Evolutionary conservation across 1,140 invertebrate genomes (phyloP).

Genomic region (Magallana ariakensis): DNA sequence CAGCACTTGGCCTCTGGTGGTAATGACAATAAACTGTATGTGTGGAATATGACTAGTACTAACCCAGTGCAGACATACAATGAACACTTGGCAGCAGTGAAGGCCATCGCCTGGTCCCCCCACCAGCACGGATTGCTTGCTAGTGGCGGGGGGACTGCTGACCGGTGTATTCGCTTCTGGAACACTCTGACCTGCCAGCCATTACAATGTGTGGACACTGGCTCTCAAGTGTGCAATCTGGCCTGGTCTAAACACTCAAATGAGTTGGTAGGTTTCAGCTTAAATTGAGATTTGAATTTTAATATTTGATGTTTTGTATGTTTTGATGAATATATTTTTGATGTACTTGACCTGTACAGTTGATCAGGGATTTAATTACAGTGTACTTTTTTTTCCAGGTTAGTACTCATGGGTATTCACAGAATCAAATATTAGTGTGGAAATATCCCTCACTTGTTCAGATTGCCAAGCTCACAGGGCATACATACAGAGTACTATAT

Average conservation of each 20-base stretch:
- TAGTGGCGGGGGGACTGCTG: slow-evolving; percentile 98
- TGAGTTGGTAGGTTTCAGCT: slow-evolving; percentile 87
- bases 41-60: slow-evolving; percentile 93
- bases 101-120: slow-evolving; percentile 99
- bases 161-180: slow-evolving; percentile 93
- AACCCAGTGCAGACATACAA: slow-evolving; percentile 92
- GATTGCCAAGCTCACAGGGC: slow-evolving; percentile 98
- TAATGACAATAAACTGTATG: slow-evolving; percentile 98
- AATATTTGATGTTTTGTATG: not conserved
- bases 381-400: slow-evolving; percentile 79
- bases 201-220: slow-evolving; percentile 99
- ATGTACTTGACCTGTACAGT: not conserved
- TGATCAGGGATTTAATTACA: not conserved
- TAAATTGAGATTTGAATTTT: not conserved
- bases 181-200: slow-evolving; percentile 99
- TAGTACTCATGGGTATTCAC: slow-evolving; percentile 99
- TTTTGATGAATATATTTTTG: not conserved
- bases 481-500: slow-evolving; percentile 98
- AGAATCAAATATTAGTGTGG: slow-evolving; percentile 99
- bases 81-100: slow-evolving; percentile 98
- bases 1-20: slow-evolving; percentile 98
- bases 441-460: slow-evolving; percentile 98
- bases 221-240: slow-evolving; percentile 98
- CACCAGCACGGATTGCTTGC: slow-evolving; percentile 99
- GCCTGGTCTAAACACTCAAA: slow-evolving; percentile 99